A percentile compares a stretch with the other conserved stretches of the same genome.
Evolutionary conservation across 2,888 invertebrate genomes (phyloP).

Genomic region (Euplexia lucipara): DNA sequence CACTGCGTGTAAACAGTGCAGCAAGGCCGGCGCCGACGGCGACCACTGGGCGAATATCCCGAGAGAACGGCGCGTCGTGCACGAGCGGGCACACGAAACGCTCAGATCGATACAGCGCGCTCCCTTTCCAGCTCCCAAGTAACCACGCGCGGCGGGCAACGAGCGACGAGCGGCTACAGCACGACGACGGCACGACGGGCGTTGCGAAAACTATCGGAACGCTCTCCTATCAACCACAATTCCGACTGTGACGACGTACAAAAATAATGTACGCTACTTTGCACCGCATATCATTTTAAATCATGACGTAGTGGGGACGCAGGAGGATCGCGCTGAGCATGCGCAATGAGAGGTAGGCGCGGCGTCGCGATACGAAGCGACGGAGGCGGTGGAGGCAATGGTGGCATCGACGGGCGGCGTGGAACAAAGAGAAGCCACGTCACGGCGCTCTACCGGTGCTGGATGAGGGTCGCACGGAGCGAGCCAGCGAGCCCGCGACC

Average conservation of each 20-base stretch:
- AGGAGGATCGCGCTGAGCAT: constrained; percentile 82
- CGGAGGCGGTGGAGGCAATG: constrained; percentile 75
- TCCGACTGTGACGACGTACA: constrained; percentile 72
- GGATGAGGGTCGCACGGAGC: constrained; percentile 73
- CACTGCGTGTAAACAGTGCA: constrained; percentile 86
- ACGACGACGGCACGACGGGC: constrained; percentile 63
- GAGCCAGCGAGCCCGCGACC: constrained; percentile 70
- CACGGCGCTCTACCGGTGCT: constrained; percentile 72
- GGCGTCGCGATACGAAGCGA: constrained; percentile 76
- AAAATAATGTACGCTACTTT: constrained; percentile 76
- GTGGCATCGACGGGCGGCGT: constrained; percentile 74
- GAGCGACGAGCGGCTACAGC: constrained; percentile 64
- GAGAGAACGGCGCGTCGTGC: constrained; percentile 86
- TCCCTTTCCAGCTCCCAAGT: constrained; percentile 81
- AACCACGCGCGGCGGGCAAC: too few relatives aligned
- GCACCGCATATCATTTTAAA: constrained; percentile 82
- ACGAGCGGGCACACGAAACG: constrained; percentile 84
- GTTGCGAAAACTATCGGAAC: constrained; percentile 67
- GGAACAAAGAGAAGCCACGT: constrained; percentile 82
- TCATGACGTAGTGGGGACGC: constrained; percentile 83
- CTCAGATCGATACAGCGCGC: constrained; percentile 88
- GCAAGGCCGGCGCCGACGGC: constrained; percentile 89
- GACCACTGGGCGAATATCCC: constrained; percentile 88
- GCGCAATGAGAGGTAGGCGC: constrained; percentile 84
- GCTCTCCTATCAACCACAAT: constrained; percentile 71